Conservation (phyloP, 2,113 vertebrate genomes). For the Elachura formosa region DNA sequence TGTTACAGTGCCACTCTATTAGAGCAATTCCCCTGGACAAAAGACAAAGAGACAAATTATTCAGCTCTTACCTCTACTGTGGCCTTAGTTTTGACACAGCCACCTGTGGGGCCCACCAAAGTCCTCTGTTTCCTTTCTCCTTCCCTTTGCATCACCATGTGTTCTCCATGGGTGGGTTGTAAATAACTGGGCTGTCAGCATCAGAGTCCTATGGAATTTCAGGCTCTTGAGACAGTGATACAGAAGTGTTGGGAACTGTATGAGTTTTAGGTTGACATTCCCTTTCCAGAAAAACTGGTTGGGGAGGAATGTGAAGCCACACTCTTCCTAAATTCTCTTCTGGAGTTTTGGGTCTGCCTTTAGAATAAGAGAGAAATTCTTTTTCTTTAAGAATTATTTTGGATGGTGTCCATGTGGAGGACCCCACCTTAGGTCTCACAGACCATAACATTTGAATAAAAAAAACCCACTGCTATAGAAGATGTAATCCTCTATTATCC, state of each 20-base stretch:
- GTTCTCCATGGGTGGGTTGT: fast-evolving
- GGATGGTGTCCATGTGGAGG: neutral
- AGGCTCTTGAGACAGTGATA: neutral
- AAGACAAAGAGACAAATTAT: neutral
- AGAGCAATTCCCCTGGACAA: neutral
- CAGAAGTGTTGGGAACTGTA: neutral
- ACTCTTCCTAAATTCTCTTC: neutral
- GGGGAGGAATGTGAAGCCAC: neutral
- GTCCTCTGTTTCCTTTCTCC: neutral
- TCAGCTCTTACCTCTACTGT: neutral
- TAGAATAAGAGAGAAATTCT: neutral
- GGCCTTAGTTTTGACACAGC: neutral
- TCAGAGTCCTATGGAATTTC: neutral
- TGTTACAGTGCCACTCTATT: neutral
- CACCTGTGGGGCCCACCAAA: neutral
- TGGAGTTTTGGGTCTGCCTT: neutral
- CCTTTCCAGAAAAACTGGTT: neutral
- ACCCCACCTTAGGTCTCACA: neutral
- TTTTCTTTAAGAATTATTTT: neutral
- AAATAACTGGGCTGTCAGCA: neutral
- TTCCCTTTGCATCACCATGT: neutral
- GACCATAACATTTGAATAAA: neutral
- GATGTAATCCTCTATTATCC: neutral
- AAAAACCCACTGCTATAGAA: neutral
- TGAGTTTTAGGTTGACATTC: neutral